A percentile compares a stretch with the other conserved stretches of the same genome.
phyloP scores from a whole-genome alignment of 1,140 invertebrate species.

The Zaprionus tsacasi region DNA sequence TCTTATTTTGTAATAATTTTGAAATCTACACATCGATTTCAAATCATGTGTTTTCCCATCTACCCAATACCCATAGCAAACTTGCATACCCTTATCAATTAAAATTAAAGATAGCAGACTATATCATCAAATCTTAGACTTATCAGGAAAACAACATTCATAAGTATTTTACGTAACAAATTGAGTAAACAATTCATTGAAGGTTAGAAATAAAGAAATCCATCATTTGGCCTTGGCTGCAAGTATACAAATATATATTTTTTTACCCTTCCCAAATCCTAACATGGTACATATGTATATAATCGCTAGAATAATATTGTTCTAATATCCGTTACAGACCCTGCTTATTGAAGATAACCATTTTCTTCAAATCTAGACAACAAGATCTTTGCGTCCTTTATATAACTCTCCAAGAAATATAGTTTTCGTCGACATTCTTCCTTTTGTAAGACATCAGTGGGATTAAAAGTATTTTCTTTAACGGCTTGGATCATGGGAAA shows the following conservation, averaged over 20 bases:
- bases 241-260: too few species aligned
- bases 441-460: conserved; percentile 15
- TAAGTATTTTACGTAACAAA: neutral
- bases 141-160: neutral
- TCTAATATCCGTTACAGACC: neutral
- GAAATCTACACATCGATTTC: neutral
- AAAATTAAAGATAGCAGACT: neutral
- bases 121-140: neutral
- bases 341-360: conserved; percentile 33
- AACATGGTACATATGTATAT: too few species aligned
- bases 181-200: neutral
- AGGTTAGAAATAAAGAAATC: too few species aligned
- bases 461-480: conserved; percentile 18
- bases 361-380: conserved; percentile 45
- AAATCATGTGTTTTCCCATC: neutral
- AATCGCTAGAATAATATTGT: neutral
- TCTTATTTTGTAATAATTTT: neutral
- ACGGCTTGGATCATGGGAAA: conserved; percentile 48
- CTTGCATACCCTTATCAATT: neutral
- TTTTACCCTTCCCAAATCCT: too few species aligned
- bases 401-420: conserved; percentile 32
- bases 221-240: too few species aligned
- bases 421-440: conserved; percentile 11
- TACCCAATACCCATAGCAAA: neutral
- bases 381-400: conserved; percentile 35